Conservation (phyloP, 2,888 invertebrate species). For the Hipparchia semele region DNA sequence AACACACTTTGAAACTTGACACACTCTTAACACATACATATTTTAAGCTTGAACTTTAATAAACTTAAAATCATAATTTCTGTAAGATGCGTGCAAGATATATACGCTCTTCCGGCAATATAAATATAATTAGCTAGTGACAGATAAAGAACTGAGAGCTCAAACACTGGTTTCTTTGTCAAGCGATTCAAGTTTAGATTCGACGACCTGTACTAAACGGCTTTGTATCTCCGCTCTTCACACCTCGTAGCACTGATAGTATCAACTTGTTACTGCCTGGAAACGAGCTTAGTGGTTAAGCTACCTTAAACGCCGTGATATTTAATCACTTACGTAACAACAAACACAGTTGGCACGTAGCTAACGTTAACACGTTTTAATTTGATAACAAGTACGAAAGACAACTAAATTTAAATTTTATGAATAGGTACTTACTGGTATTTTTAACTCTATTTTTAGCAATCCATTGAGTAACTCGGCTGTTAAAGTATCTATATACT, state of each 20-base stretch:
- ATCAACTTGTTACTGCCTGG: conserved; percentile 47
- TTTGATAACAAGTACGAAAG: neutral
- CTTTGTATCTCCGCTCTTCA: conserved; percentile 48
- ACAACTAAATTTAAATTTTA: too few species aligned
- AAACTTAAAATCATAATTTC: too few species aligned
- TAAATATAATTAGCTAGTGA: neutral
- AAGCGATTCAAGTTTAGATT: conserved; percentile 39
- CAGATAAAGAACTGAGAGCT: conserved; percentile 2
- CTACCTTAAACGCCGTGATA: conserved; percentile 37
- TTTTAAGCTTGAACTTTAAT: too few species aligned
- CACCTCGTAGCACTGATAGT: conserved; percentile 50
- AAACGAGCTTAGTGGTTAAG: conserved; percentile 48
- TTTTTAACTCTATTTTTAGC: too few species aligned
- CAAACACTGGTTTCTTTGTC: conserved; percentile 22
- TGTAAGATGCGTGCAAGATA: neutral
- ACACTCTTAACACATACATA: too few species aligned
- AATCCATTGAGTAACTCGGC: too few species aligned
- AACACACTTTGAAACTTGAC: too few species aligned
- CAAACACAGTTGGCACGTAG: conserved; percentile 19
- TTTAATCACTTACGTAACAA: conserved; percentile 30
- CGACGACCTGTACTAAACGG: conserved; percentile 41
- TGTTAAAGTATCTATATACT: too few species aligned
- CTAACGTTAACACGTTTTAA: conserved; percentile 20
- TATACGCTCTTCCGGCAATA: neutral
- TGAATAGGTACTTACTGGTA: too few species aligned